Evolutionary conservation across 2,113 vertebrate species (phyloP).

Genomic region (Tyrannus savana): DNA sequence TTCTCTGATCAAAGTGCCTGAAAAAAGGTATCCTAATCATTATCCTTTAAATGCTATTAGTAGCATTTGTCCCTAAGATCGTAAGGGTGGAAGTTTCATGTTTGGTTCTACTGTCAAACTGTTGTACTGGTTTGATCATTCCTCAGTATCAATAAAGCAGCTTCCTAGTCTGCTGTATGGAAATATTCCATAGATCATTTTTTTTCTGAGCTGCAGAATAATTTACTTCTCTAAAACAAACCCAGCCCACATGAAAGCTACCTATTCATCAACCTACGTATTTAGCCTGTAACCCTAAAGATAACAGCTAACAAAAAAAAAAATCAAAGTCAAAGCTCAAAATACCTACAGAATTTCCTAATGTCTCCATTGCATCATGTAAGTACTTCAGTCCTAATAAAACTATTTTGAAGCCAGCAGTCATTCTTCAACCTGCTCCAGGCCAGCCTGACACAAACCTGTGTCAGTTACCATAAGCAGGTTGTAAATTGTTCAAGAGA

Average conservation of each 20-base stretch:
- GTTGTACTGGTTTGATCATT: background rate
- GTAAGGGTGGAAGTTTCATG: background rate
- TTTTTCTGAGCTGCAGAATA: background rate
- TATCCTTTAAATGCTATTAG: background rate
- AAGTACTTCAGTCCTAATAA: background rate
- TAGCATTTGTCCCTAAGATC: rapidly evolving
- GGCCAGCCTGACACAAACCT: background rate
- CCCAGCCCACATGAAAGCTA: background rate
- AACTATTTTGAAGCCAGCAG: background rate
- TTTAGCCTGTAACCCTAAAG: background rate
- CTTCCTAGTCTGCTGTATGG: background rate
- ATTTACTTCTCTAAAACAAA: background rate
- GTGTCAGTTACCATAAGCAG: background rate
- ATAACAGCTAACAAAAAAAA: background rate
- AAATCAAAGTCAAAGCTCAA: background rate
- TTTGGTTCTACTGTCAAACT: background rate
- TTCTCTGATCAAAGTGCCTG: background rate
- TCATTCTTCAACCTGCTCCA: background rate
- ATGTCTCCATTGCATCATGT: background rate
- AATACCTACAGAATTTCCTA: background rate
- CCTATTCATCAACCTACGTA: background rate
- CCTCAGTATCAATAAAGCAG: background rate
- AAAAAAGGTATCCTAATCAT: background rate
- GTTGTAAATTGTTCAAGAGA: background rate
- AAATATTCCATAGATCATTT: background rate